phyloP scores from a whole-genome alignment of 2,888 invertebrate species.

The Pediacus dermestoides region DNA sequence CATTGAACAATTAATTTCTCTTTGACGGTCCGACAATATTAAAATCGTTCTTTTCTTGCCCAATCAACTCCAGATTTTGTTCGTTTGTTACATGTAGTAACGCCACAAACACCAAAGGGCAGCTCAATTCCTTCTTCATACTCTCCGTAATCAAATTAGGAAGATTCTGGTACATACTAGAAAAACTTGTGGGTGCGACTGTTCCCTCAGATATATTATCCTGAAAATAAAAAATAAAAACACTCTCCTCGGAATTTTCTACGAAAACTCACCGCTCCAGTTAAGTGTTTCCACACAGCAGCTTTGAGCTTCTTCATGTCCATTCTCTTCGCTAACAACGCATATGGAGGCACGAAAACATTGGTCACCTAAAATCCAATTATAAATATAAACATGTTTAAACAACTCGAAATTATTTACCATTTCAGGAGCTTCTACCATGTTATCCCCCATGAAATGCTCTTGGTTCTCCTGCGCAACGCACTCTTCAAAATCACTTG shows the following conservation, averaged over 20 bases:
- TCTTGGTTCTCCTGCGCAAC: slow-evolving; percentile 30
- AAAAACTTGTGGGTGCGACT: slow-evolving; percentile 50
- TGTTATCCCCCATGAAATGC: slow-evolving; percentile 53
- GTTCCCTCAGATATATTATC: slow-evolving; percentile 17
- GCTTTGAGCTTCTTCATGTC: slow-evolving; percentile 81
- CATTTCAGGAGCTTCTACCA: slow-evolving; percentile 65
- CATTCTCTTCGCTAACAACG: slow-evolving; percentile 78
- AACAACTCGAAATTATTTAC: slow-evolving; percentile 36
- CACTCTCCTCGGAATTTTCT: slow-evolving; percentile 8
- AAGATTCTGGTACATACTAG: slow-evolving; percentile 55
- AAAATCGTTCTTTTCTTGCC: slow-evolving; percentile 56
- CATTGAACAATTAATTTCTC: too few species aligned
- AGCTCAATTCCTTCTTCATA: slow-evolving; percentile 71
- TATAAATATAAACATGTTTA: too few species aligned
- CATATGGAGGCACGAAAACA: slow-evolving; percentile 74
- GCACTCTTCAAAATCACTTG: slow-evolving; percentile 45
- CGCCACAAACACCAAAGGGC: slow-evolving; percentile 75
- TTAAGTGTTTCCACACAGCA: slow-evolving; percentile 64
- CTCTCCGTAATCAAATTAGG: slow-evolving; percentile 57
- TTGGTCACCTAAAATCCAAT: slow-evolving; percentile 63
- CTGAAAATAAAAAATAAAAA: slow-evolving; percentile 5
- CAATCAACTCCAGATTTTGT: slow-evolving; percentile 59
- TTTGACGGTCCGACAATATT: slow-evolving; percentile 36
- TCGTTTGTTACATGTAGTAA: slow-evolving; percentile 84
- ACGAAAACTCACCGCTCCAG: slow-evolving; percentile 7